These are phyloP conservation scores for Blastobasis lacticolella DNA, from an alignment of 2,888 invertebrate species.

Conservation along the genomic window DNA sequence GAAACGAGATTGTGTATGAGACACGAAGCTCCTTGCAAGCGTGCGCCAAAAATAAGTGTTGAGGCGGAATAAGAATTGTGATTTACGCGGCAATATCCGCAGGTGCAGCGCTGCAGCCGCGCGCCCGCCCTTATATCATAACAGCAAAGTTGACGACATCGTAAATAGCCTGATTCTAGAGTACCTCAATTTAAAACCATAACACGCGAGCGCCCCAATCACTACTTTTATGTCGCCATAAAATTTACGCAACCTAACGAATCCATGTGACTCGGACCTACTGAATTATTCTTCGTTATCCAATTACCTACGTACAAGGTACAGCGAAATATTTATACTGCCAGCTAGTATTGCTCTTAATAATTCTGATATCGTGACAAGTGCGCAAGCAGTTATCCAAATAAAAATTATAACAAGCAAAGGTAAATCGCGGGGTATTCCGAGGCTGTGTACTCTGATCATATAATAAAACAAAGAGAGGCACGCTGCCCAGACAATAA, in stretches of 20 bases:
- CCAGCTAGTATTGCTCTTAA: too few relatives aligned
- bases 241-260: slow-evolving; percentile 16
- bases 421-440: slow-evolving; percentile 9
- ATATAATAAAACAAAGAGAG: slow-evolving; percentile 35
- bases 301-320: too few relatives aligned
- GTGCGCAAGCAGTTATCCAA: background rate
- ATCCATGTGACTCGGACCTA: background rate
- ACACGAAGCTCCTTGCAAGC: background rate
- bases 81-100: slow-evolving; percentile 65
- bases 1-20: too few relatives aligned
- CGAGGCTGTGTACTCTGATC: slow-evolving; percentile 10
- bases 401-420: slow-evolving; percentile 14
- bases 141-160: slow-evolving; percentile 28
- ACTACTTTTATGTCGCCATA: slow-evolving; percentile 28
- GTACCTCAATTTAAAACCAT: slow-evolving; percentile 38
- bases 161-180: slow-evolving; percentile 27
- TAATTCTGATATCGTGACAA: too few relatives aligned
- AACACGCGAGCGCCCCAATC: slow-evolving; percentile 28
- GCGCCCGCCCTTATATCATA: slow-evolving; percentile 17
- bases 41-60: slow-evolving; percentile 32
- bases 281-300: too few relatives aligned
- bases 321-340: too few relatives aligned
- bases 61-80: slow-evolving; percentile 59
- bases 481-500: slow-evolving; percentile 36
- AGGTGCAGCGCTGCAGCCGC: slow-evolving; percentile 49